Evolutionary conservation across 2,888 invertebrate genomes (phyloP).

Genomic region (Lepidochitona cinerea): DNA sequence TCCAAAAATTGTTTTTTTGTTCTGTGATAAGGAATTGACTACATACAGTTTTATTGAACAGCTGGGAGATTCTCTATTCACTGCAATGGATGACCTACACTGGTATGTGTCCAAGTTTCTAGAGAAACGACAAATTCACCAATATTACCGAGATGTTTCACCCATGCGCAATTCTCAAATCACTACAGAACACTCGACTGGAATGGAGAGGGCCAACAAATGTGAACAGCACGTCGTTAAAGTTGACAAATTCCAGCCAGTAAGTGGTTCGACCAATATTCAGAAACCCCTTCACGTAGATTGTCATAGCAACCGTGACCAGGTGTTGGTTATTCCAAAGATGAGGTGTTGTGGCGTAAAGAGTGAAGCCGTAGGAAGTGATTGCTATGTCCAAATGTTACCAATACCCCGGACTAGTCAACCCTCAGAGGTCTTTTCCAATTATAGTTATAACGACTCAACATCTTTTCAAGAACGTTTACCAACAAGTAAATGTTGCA

Average conservation of each 20-base stretch:
- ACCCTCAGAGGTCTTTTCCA: neutral
- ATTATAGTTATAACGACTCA: neutral
- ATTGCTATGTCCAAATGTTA: neutral
- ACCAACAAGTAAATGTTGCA: neutral
- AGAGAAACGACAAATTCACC: neutral
- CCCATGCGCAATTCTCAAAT: neutral
- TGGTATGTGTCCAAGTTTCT: slow-evolving; percentile 1
- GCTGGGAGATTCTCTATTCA: too few relatives aligned
- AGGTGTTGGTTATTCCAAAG: neutral
- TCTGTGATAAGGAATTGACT: too few relatives aligned
- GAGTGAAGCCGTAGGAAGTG: neutral
- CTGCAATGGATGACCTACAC: neutral
- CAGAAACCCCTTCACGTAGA: too few relatives aligned
- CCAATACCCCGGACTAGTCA: neutral
- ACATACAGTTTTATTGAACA: too few relatives aligned
- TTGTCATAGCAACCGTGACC: neutral
- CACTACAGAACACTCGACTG: neutral
- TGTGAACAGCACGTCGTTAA: neutral
- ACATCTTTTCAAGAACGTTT: too few relatives aligned
- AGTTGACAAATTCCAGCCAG: neutral
- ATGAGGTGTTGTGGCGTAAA: neutral
- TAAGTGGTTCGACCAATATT: neutral
- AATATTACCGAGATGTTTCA: neutral
- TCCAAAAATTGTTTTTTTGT: too few relatives aligned
- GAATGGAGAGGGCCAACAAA: neutral